Conservation (phyloP, 2,113 vertebrate species). For the Stigmatopora nigra region DNA sequence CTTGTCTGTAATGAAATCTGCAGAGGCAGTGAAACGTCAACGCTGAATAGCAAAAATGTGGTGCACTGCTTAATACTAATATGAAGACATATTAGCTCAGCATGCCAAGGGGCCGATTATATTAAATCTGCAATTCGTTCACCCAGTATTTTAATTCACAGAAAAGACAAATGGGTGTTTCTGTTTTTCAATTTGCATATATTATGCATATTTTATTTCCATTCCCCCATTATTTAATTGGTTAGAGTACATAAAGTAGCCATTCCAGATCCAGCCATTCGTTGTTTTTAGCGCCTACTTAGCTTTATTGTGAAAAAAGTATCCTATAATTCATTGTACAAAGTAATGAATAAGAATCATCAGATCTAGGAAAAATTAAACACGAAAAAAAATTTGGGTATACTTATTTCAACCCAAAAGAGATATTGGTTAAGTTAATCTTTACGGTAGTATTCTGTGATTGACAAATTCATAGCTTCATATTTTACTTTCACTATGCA, state of each 20-base stretch:
- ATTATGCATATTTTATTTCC: conserved; percentile 19
- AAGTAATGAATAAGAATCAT: neutral
- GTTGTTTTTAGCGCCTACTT: neutral
- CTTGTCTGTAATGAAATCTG: conserved; percentile 33
- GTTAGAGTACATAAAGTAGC: conserved; percentile 20
- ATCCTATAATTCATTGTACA: neutral
- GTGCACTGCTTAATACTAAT: conserved; percentile 24
- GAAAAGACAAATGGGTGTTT: conserved; percentile 36
- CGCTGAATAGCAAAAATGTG: conserved; percentile 8
- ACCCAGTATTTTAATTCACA: conserved; percentile 29
- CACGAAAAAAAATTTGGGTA: neutral
- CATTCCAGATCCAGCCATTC: conserved; percentile 3
- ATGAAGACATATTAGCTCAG: conserved; percentile 19
- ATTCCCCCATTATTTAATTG: conserved; percentile 18
- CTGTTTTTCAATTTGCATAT: conserved; percentile 27
- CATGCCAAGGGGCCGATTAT: conserved; percentile 19
- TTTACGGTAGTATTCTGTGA: neutral
- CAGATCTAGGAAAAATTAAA: neutral
- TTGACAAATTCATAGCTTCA: no score
- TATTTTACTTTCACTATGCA: no score
- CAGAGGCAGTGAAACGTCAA: conserved; percentile 26
- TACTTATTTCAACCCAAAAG: neutral
- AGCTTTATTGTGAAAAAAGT: neutral
- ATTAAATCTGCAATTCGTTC: conserved; percentile 37
- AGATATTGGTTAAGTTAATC: neutral